Evolutionary conservation across 2,113 vertebrate genomes (phyloP), one percentile per base, ranked within the genome.

Genomic region (Meleagris gallopavo): DNA sequence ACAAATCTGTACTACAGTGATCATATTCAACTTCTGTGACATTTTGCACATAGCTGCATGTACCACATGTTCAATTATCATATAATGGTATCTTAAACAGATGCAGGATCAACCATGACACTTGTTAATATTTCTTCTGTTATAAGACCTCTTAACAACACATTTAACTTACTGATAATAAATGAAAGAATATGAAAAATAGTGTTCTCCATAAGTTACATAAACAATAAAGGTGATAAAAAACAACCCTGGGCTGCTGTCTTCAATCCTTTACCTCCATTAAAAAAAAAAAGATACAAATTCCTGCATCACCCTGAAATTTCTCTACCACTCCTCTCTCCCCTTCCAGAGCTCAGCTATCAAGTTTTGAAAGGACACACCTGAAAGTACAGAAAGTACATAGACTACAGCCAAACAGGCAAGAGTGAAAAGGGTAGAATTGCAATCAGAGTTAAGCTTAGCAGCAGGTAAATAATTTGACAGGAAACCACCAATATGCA

Each of bases 161-260:
- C 36, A 66, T 48, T 69, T 69, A 57, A 36, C 17, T 62, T n/a
- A 57, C 54, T 73, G 54, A 77, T 80, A 41, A 11, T 8, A 27
- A 90, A 19, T 8, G 2, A 50, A 84, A 75, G 30, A 2, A 10
- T 19, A 76, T 72, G 32, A 69, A 88, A 85, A 83, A 55, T 0
- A 0, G 2, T 48, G 2, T 38, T 17, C 11, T 61, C 12, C 13
- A 25, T 41, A 5, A 24, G 36, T 52, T 64, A 14, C 11, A 5
- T 2, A n/a, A n/a, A 58, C 6, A 27, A 48, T 13, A 43, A 25
- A 52, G 13, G 9, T 17, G 10, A 10, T 34, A 72, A 69, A 27
- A 82, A 46, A 57, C 4, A 79, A 32, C 22, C 13, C 50, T 57
- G 2, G 29, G 22, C 12, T 79, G 8, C 19, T 80, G 7, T 48